Conservation (phyloP, 2,113 vertebrate genomes). For the Laticauda colubrina region DNA sequence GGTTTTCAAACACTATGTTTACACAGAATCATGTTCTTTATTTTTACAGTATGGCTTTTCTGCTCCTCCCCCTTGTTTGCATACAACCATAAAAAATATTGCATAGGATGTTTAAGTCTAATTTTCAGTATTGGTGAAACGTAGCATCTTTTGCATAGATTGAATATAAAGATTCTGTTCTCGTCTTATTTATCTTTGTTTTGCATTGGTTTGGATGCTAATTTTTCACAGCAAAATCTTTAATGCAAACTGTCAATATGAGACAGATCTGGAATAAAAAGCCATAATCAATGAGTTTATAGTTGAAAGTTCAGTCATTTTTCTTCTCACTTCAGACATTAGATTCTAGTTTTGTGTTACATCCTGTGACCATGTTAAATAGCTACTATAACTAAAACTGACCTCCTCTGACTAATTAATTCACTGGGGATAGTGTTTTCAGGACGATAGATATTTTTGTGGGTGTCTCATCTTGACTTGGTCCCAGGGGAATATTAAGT, state of each 20-base stretch:
- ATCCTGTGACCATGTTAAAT: neutral
- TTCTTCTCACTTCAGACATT: neutral
- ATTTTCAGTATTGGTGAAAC: neutral
- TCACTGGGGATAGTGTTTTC: neutral
- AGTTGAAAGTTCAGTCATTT: neutral
- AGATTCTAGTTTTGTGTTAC: neutral
- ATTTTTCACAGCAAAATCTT: neutral
- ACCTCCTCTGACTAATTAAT: neutral
- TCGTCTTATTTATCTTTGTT: neutral
- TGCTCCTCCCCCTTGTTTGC: fast-evolving
- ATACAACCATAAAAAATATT: neutral
- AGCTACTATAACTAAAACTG: neutral
- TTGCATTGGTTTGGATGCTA: neutral
- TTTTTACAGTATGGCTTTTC: neutral
- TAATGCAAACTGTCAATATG: neutral
- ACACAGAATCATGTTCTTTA: neutral
- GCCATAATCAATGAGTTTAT: neutral
- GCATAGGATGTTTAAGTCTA: neutral
- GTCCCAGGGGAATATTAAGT: neutral
- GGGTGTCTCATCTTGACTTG: neutral
- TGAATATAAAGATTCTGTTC: neutral
- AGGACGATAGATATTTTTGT: neutral
- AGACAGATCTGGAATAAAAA: neutral
- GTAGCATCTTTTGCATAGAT: neutral
- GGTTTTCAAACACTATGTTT: neutral